These are phyloP conservation scores for Trinorchestia longiramus DNA, from an alignment of 1,140 invertebrate species.

Conservation along the genomic window DNA sequence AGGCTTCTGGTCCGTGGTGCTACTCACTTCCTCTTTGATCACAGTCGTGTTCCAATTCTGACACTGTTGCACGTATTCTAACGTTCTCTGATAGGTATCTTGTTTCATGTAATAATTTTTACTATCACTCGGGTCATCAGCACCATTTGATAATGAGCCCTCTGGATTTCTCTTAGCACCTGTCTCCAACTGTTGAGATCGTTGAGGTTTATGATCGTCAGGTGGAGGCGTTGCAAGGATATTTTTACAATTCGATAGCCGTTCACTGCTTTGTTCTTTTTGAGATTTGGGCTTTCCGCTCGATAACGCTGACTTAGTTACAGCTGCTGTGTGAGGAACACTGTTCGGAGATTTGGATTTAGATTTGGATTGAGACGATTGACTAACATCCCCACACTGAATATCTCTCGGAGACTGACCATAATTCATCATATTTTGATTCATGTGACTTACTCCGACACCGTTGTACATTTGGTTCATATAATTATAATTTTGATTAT, in stretches of 20 bases:
- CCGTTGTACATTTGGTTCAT: constrained; percentile 48
- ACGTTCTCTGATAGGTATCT: constrained; percentile 87
- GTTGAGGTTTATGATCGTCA: constrained; percentile 2
- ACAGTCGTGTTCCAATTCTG: constrained; percentile 77
- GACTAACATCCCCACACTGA: constrained; percentile 66
- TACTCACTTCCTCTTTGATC: constrained; percentile 65
- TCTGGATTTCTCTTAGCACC: not conserved
- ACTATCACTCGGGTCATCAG: constrained; percentile 49
- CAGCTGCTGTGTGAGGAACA: not conserved
- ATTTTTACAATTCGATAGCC: constrained; percentile 33
- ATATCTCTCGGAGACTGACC: constrained; percentile 58
- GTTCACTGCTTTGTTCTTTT: constrained; percentile 39
- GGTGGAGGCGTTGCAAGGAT: not conserved
- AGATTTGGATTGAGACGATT: constrained; percentile 64
- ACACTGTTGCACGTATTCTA: constrained; percentile 92
- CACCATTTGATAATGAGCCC: not conserved
- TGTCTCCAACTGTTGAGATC: not conserved
- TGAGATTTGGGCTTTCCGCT: constrained; percentile 55
- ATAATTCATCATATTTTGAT: constrained; percentile 63
- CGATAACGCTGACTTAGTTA: not conserved
- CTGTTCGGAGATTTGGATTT: constrained; percentile 35
- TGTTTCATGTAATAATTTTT: constrained; percentile 70
- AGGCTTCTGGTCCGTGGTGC: constrained; percentile 67
- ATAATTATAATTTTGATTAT: constrained; percentile 13
- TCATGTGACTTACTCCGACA: constrained; percentile 63